Evolutionary conservation across 2,113 vertebrate genomes (phyloP).

Genomic region (Lontra canadensis): DNA sequence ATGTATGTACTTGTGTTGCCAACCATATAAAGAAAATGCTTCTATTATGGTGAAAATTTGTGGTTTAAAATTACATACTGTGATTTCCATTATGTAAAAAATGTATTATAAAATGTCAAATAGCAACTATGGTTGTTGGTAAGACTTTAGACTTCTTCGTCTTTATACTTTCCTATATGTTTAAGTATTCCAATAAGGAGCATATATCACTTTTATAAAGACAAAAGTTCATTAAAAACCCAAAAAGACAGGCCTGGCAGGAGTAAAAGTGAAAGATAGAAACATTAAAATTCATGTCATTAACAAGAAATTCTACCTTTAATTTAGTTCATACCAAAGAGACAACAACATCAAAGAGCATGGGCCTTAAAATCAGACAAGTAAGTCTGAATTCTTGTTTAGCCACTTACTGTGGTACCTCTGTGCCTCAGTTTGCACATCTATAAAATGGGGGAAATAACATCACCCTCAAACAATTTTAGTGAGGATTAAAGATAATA

Average conservation of each 20-base stretch:
- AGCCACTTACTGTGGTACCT: not conserved
- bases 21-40: not conserved
- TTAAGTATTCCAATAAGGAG: not conserved
- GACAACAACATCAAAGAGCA: not conserved
- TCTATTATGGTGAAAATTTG: not conserved
- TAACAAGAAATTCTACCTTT: not conserved
- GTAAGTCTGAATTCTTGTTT: not conserved
- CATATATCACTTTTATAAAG: not conserved
- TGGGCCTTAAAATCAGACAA: not conserved
- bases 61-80: not conserved
- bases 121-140: not conserved
- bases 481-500: not conserved
- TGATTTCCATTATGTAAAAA: slow-evolving; percentile 10
- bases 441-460: not conserved
- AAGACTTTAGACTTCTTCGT: not conserved
- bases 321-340: not conserved
- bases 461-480: not conserved
- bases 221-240: slow-evolving; percentile 13
- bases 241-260: not conserved
- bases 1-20: not conserved
- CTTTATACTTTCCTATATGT: not conserved
- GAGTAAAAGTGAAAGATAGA: not conserved
- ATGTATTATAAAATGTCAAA: not conserved
- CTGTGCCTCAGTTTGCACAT: not conserved
- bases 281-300: slow-evolving; percentile 18